These are phyloP conservation scores for Hirundichthys speculiger DNA, from an alignment of 2,113 vertebrate species.

Conservation along the genomic window DNA sequence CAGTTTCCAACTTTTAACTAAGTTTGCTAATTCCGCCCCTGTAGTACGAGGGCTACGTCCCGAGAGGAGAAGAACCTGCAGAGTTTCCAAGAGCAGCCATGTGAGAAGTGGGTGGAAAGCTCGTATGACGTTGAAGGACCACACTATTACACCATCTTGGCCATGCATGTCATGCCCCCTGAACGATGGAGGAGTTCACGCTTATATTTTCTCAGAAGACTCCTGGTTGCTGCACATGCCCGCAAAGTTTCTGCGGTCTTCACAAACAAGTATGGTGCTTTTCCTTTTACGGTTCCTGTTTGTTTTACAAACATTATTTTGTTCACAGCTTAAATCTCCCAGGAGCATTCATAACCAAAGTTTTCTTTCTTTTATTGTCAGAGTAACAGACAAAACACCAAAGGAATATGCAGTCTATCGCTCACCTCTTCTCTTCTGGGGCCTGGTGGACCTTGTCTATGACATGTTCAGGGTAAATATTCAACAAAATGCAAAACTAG, in stretches of 20 bases:
- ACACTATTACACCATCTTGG: slow-evolving; percentile 93
- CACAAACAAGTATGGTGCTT: slow-evolving; percentile 87
- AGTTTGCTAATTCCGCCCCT: neutral
- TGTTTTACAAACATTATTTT: neutral
- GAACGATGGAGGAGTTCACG: slow-evolving; percentile 89
- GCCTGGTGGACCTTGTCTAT: slow-evolving; percentile 95
- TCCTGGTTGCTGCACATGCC: slow-evolving; percentile 87
- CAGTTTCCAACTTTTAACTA: neutral
- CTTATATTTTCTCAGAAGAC: slow-evolving; percentile 88
- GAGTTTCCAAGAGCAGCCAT: slow-evolving; percentile 95
- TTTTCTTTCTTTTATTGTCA: slow-evolving; percentile 51
- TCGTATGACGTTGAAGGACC: slow-evolving; percentile 96
- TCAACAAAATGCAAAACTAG: no score
- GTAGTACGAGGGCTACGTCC: slow-evolving; percentile 93
- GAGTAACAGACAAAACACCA: slow-evolving; percentile 91
- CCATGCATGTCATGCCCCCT: slow-evolving; percentile 90
- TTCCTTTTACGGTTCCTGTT: neutral
- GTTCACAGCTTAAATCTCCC: neutral
- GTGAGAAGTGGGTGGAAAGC: slow-evolving; percentile 96
- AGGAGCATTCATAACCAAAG: neutral
- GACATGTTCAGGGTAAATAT: slow-evolving; percentile 94
- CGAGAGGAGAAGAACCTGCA: slow-evolving; percentile 98
- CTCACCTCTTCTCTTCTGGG: slow-evolving; percentile 97
- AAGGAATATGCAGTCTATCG: slow-evolving; percentile 95
- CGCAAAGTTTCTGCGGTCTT: slow-evolving; percentile 88